Evolutionary conservation across 2,888 invertebrate genomes (phyloP), one percentile per base, ranked within the genome.

Genomic region (Zygothrica quintamaculata): DNA sequence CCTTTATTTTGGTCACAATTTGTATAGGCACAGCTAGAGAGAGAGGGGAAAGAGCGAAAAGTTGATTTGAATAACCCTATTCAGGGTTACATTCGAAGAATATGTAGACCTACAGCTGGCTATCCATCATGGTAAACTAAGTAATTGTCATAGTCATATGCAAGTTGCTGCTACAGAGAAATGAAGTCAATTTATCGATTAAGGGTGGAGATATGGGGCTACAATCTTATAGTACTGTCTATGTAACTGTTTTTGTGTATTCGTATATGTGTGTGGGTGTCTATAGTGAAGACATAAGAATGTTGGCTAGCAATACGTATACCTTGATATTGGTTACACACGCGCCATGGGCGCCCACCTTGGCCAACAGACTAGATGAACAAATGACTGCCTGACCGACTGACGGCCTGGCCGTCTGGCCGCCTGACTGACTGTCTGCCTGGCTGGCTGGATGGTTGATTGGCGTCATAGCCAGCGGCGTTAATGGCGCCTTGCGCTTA

Each of bases 201-300:
- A 25, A 29, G 46, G 16, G 11, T 15, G 5, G 25, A 13, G 42
- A 9, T 11, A 13, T 4, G 29, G 29, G 13, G 22, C n/a, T 7
- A 34, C 55, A 40, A 36, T 57, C 50, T 46, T 60, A 29, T 40
- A 29, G 40, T 40, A 15, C n/a, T 39, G 13, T 25, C 18, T 44
- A 3, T 13, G 7, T 29, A 25, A 34, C 43, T 56, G 34, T 18
- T 9, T 42, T 13, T 47, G n/a, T 51, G 36, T 31, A 29, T 16
- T 5, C n/a, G 13, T 31, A 16, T 29, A 25, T 50, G 13, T 12
- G 8, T 18, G 42, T 13, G n/a, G 12, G 25, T 12, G 13, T 25
- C 37, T 16, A 26, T 29, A 29, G 25, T 51, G 84, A 84, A 84
- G 80, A 80, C 80, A 80, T 80, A 80, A 66, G 80, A 80, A 47